Evolutionary conservation across 2,888 invertebrate species (phyloP).

Genomic region (Allacma fusca): DNA sequence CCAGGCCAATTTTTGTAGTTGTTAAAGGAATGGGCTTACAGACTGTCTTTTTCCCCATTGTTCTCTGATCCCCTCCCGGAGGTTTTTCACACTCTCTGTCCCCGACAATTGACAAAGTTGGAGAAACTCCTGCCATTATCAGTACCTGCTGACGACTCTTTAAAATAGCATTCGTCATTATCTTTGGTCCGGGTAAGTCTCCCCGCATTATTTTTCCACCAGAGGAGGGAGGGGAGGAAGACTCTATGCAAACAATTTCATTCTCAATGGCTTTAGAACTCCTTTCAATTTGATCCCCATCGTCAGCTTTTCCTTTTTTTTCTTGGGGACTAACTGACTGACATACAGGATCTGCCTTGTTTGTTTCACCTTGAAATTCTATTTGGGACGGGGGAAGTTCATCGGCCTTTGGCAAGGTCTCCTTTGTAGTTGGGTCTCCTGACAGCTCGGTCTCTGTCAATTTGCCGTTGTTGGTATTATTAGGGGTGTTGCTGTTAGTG

Average conservation of each 20-base stretch:
- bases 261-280: not conserved
- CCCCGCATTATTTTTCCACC: not conserved
- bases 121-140: not conserved
- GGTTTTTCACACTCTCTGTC: not conserved
- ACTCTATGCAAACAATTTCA: not conserved
- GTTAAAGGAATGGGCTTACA: not conserved
- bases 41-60: not conserved
- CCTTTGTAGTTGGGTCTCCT: not conserved
- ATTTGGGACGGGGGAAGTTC: not conserved
- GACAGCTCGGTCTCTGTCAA: not conserved
- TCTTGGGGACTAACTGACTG: not conserved
- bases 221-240: not conserved
- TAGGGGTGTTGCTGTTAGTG: not conserved
- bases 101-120: not conserved
- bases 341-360: not conserved
- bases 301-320: not conserved
- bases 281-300: not conserved
- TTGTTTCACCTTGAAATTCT: not conserved
- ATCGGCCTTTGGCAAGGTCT: constrained; percentile 1
- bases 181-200: constrained; percentile 50
- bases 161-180: constrained; percentile 56
- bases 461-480: no score
- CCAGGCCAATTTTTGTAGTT: not conserved
- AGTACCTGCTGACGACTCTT: constrained; percentile 52
- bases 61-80: not conserved